Percentiles rank a stretch among this genome's conserved stretches.
Conservation (phyloP, 2,888 invertebrate species). For the Volucella zonaria region DNA sequence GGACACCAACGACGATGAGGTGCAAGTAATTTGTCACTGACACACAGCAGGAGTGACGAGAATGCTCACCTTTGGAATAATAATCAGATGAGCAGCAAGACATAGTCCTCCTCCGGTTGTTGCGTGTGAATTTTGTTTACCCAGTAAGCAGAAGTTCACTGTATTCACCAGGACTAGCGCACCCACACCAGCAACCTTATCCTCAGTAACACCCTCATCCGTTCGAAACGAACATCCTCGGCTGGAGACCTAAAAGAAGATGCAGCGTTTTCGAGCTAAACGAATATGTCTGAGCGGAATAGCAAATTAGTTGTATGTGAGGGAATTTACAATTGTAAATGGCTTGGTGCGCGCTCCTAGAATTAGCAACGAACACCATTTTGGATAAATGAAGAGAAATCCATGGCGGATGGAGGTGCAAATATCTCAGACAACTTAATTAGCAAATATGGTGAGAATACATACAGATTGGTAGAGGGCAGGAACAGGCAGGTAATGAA, state of each 20-base stretch:
- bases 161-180: slow-evolving; percentile 9
- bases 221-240: background rate
- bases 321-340: slow-evolving; percentile 71
- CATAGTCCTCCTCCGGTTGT: slow-evolving; percentile 48
- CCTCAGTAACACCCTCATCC: too few relatives aligned
- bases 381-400: slow-evolving; percentile 46
- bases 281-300: slow-evolving; percentile 73
- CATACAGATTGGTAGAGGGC: background rate
- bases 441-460: slow-evolving; percentile 43
- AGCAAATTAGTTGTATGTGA: slow-evolving; percentile 73
- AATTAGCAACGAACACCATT: slow-evolving; percentile 52
- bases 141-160: slow-evolving; percentile 19
- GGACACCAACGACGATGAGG: slow-evolving; percentile 59
- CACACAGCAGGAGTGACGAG: slow-evolving; percentile 64
- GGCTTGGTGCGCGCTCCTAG: slow-evolving; percentile 52
- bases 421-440: slow-evolving; percentile 64
- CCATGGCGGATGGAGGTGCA: slow-evolving; percentile 20
- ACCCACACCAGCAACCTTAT: background rate
- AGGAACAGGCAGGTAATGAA: background rate
- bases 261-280: slow-evolving; percentile 70
- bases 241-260: slow-evolving; percentile 63
- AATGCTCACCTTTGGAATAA: slow-evolving; percentile 71
- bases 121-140: slow-evolving; percentile 49
- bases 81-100: slow-evolving; percentile 69
- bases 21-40: slow-evolving; percentile 74